These are phyloP conservation scores for Danio kyathit DNA, from an alignment of 2,797 vertebrate genomes.

Conservation along the genomic window DNA sequence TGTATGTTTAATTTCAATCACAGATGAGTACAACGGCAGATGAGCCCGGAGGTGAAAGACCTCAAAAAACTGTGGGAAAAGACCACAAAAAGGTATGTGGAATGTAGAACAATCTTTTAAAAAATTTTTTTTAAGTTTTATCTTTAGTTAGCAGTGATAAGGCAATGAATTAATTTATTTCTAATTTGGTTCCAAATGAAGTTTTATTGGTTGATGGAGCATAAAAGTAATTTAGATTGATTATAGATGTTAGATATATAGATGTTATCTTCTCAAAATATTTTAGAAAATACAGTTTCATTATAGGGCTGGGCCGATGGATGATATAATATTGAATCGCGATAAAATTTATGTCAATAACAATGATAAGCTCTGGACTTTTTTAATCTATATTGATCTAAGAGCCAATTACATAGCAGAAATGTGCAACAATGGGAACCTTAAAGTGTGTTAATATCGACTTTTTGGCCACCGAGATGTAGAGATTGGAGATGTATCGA, in stretches of 20 bases:
- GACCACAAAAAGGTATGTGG: slow-evolving; percentile 88
- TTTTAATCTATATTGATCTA: too few relatives aligned
- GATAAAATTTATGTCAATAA: too few relatives aligned
- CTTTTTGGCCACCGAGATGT: too few relatives aligned
- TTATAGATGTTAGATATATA: neutral
- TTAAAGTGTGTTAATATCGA: too few relatives aligned
- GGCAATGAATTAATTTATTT: neutral
- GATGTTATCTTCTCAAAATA: too few relatives aligned
- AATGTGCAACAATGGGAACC: too few relatives aligned
- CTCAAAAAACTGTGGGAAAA: slow-evolving; percentile 79
- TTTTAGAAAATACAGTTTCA: neutral
- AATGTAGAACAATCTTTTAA: neutral
- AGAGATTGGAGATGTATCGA: too few relatives aligned
- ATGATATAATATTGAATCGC: too few relatives aligned
- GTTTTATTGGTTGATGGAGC: neutral
- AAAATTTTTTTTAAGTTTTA: too few relatives aligned
- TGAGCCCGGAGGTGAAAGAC: slow-evolving; percentile 76
- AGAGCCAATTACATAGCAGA: too few relatives aligned
- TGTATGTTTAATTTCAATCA: slow-evolving; percentile 49
- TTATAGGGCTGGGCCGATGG: too few relatives aligned
- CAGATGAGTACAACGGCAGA: slow-evolving; percentile 82
- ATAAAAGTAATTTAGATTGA: neutral
- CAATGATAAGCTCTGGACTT: too few relatives aligned
- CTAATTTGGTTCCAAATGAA: neutral
- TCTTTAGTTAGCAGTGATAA: neutral